Evolutionary conservation across 2,797 vertebrate genomes (phyloP).

Genomic region (Crax fasciolata): DNA sequence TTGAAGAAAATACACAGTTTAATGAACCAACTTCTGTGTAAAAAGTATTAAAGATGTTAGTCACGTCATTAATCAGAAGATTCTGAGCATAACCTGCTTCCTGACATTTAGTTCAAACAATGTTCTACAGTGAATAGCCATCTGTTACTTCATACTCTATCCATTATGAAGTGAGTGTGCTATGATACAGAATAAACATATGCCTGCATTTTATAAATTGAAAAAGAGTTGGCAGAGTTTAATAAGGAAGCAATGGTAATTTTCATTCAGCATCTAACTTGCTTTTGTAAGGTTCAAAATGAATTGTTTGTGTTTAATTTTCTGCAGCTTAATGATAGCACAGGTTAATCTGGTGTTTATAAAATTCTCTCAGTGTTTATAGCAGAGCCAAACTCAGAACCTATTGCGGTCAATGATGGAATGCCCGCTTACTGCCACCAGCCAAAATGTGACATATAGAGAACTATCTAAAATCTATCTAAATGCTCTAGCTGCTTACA

Average conservation of each 20-base stretch:
- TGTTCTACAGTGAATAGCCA: neutral
- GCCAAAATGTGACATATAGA: neutral
- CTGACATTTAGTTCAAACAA: neutral
- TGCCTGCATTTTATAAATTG: neutral
- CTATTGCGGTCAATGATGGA: neutral
- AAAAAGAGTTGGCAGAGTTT: neutral
- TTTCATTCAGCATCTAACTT: conserved; percentile 13
- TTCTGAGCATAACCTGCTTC: neutral
- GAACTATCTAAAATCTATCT: neutral
- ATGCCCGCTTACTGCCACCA: neutral
- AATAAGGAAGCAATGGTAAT: neutral
- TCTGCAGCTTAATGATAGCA: conserved; percentile 22
- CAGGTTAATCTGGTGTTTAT: conserved; percentile 10
- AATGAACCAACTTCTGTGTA: neutral
- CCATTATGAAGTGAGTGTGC: neutral
- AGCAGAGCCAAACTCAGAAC: neutral
- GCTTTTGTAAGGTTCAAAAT: neutral
- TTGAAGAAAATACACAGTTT: neutral
- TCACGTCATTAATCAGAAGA: neutral
- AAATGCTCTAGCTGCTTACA: neutral
- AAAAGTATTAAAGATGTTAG: neutral
- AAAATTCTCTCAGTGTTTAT: neutral
- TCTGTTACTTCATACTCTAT: neutral
- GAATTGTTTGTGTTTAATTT: conserved; percentile 62
- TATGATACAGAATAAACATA: neutral